Base-by-base conservation (phyloP, 2,113 vertebrate genomes). In the Prochilodus magdalenae region DNA sequence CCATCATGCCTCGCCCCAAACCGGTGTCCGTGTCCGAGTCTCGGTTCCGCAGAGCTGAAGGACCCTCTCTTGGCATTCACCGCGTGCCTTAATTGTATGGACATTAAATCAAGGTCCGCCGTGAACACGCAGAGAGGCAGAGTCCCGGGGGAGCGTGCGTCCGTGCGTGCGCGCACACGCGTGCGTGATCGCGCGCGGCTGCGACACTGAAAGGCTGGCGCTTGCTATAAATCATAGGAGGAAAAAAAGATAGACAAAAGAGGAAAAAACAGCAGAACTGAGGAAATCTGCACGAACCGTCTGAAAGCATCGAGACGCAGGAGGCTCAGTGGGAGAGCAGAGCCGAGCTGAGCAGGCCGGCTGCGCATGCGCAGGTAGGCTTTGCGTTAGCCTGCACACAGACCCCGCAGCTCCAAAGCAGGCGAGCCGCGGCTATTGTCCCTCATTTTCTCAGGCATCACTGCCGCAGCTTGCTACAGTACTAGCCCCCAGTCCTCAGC, bases 51-150 rank as follows among this genome's bases (percentile, higher is more conserved):
- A 22, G 89, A 89, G 90, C 79, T 89, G 86, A 87, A 89, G 84
- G 84, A 86, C 85, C 88, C 91, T 90, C 94, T 95, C 94, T 95
- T 95, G 94, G 94, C 94, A 95, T 95, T 95, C 94, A 95, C 94
- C 94, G 94, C 94, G 94, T 95, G 94, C 94, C 94, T 95, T 95
- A 95, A 95, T 95, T 94, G 94, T 94, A 90, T 95, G 86, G 90
- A 93, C 94, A 93, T 94, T 95, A 95, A 96, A 96, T 96, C 95
- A 97, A 97, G 96, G 96, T 96, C 95, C 95, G 93, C 96, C 93
- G 95, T 96, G 96, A 96, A 96, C 96, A 97, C 95, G 95, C 93
- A 94, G 95, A 96, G 96, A 83, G 91, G 91, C 82, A 93, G 88
- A 49, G 53, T 73, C 66, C 69, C 60, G 10, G 66, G 66, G 66